Evolutionary conservation across 2,888 invertebrate species (phyloP).

Genomic region (Ashinkailepas kermadecensis): DNA sequence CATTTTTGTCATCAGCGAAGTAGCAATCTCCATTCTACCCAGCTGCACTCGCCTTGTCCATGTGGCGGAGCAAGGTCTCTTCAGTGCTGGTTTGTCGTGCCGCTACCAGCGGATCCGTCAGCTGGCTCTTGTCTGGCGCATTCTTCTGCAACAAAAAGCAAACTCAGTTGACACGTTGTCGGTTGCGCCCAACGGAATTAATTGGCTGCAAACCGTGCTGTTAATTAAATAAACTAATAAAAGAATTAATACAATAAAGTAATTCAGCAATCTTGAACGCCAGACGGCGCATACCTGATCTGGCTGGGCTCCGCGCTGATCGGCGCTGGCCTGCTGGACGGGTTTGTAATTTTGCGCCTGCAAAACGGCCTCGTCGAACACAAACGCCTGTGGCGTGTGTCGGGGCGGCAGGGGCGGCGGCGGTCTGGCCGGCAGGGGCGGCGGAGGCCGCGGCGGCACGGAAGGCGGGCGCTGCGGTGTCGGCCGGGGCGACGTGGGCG

Average conservation of each 20-base stretch:
- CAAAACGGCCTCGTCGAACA: slow-evolving; percentile 52
- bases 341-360: no score
- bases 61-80: slow-evolving; percentile 60
- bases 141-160: background rate
- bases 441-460: slow-evolving; percentile 37
- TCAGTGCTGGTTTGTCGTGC: slow-evolving; percentile 32
- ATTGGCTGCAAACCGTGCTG: no score
- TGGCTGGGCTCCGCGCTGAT: background rate
- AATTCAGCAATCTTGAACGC: no score
- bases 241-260: no score
- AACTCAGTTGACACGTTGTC: no score
- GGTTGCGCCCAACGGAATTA: no score
- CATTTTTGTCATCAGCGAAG: no score
- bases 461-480: slow-evolving; percentile 46
- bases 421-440: slow-evolving; percentile 60
- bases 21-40: no score
- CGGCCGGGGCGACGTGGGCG: background rate
- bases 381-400: slow-evolving; percentile 79
- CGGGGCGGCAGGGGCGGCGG: slow-evolving; percentile 76
- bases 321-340: background rate
- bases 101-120: slow-evolving; percentile 32
- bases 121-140: slow-evolving; percentile 31
- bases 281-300: no score
- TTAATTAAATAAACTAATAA: no score
- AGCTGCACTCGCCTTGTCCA: slow-evolving; percentile 39